These are phyloP conservation scores for Drosophila lacertosa DNA, from an alignment of 1,140 invertebrate species.

Conservation along the genomic window DNA sequence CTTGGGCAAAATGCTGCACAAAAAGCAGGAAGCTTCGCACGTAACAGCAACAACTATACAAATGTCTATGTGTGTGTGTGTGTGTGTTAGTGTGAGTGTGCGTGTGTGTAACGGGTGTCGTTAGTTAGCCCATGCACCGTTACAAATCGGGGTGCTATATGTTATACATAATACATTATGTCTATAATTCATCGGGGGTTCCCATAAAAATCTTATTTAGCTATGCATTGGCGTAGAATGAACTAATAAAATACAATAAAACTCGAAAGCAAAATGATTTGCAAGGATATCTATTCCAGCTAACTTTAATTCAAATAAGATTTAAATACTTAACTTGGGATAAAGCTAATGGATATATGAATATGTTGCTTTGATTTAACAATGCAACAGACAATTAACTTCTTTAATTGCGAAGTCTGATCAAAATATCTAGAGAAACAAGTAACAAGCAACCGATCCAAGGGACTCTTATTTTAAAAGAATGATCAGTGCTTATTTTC, in stretches of 20 bases:
- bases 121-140: slow-evolving; percentile 54
- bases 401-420: too few relatives aligned
- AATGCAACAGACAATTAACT: too few relatives aligned
- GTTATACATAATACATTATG: slow-evolving; percentile 57
- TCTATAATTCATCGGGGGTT: slow-evolving; percentile 30
- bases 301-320: too few relatives aligned
- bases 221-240: slow-evolving; percentile 1
- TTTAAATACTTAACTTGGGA: too few relatives aligned
- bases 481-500: too few relatives aligned
- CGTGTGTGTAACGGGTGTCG: slow-evolving; percentile 4
- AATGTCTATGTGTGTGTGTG: slow-evolving; percentile 5
- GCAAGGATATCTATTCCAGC: too few relatives aligned
- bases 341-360: too few relatives aligned
- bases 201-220: slow-evolving; percentile 18
- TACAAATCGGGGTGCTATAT: slow-evolving; percentile 54
- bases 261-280: not conserved
- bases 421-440: too few relatives aligned
- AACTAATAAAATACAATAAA: slow-evolving; percentile 12
- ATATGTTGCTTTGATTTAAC: too few relatives aligned
- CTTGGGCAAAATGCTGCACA: slow-evolving; percentile 75
- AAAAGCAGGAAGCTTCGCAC: slow-evolving; percentile 52
- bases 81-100: not conserved
- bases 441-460: too few relatives aligned
- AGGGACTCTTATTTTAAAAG: too few relatives aligned
- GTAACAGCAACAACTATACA: slow-evolving; percentile 43